These are phyloP conservation scores for Fragum whitleyi DNA, from an alignment of 2,888 invertebrate genomes.

Conservation along the genomic window DNA sequence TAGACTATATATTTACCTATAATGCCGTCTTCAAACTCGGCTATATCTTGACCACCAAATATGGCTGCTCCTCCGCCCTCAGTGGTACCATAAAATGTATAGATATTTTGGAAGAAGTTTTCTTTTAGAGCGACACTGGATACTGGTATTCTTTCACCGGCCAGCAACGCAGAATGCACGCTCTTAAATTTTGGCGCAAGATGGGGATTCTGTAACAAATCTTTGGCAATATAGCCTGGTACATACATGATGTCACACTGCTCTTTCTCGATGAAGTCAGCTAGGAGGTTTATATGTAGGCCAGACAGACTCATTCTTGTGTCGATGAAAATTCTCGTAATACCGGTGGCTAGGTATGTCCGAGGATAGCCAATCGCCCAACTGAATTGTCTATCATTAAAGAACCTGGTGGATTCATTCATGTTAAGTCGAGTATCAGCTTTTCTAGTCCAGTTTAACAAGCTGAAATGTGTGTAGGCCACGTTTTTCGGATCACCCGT, in stretches of 20 bases:
- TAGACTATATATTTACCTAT: too few relatives aligned
- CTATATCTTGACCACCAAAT: conserved; percentile 13
- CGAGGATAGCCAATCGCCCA: conserved; percentile 58
- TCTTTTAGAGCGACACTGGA: conserved; percentile 8
- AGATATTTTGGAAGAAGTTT: conserved; percentile 20
- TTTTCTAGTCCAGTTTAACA: conserved; percentile 44
- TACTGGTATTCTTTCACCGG: conserved; percentile 43
- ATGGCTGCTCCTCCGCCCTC: conserved; percentile 37
- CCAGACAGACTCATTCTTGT: conserved; percentile 43
- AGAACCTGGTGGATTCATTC: conserved; percentile 27
- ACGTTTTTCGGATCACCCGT: conserved; percentile 57
- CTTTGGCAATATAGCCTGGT: conserved; percentile 48
- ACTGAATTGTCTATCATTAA: conserved; percentile 54
- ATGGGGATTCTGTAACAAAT: conserved; percentile 32
- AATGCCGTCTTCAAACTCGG: conserved; percentile 53
- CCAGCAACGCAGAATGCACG: conserved; percentile 29
- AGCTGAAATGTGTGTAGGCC: conserved; percentile 46
- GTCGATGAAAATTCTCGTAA: conserved; percentile 52
- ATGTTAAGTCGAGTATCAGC: conserved; percentile 17
- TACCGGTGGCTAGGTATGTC: conserved; percentile 46
- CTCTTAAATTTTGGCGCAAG: conserved; percentile 33
- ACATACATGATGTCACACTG: conserved; percentile 51
- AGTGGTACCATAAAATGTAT: conserved; percentile 44
- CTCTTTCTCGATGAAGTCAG: conserved; percentile 52
- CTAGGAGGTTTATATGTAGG: conserved; percentile 34